phyloP scores from a whole-genome alignment of 2,888 invertebrate genomes.

The Lasioglossum villosulum region DNA sequence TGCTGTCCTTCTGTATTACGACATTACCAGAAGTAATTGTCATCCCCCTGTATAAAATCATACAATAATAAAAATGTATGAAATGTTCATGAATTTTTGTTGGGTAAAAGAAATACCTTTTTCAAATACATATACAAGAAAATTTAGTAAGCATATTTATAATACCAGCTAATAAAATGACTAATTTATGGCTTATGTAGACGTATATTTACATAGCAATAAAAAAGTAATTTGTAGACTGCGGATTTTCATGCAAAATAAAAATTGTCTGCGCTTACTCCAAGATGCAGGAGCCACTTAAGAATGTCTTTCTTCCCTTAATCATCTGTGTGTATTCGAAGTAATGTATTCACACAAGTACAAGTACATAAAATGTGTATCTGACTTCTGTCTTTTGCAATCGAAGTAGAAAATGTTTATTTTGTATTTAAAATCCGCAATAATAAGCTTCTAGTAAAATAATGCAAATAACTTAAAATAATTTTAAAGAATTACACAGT shows the following conservation, averaged over 20 bases:
- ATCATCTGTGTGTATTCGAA: too few relatives aligned
- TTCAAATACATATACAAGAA: not conserved
- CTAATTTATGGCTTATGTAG: not conserved
- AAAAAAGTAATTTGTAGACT: not conserved
- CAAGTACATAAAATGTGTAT: too few relatives aligned
- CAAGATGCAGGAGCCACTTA: too few relatives aligned
- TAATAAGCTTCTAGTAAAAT: not conserved
- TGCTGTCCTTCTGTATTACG: constrained; percentile 95
- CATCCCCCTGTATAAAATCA: constrained; percentile 93
- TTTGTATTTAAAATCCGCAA: not conserved
- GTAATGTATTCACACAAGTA: too few relatives aligned
- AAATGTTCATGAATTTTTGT: constrained; percentile 20
- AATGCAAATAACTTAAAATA: constrained; percentile 9
- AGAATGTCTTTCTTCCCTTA: too few relatives aligned
- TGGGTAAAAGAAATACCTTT: not conserved
- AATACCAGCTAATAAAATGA: not conserved
- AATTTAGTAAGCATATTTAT: constrained; percentile 7
- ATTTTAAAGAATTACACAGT: not conserved
- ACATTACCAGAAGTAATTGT: constrained; percentile 97
- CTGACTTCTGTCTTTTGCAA: not conserved
- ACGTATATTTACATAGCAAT: not conserved
- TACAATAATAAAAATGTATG: constrained; percentile 13
- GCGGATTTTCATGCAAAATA: not conserved
- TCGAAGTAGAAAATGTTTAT: not conserved
- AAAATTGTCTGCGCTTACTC: too few relatives aligned